Conservation (phyloP, 53 echinoderm and acorn worm species). For the Henricia sp. region DNA sequence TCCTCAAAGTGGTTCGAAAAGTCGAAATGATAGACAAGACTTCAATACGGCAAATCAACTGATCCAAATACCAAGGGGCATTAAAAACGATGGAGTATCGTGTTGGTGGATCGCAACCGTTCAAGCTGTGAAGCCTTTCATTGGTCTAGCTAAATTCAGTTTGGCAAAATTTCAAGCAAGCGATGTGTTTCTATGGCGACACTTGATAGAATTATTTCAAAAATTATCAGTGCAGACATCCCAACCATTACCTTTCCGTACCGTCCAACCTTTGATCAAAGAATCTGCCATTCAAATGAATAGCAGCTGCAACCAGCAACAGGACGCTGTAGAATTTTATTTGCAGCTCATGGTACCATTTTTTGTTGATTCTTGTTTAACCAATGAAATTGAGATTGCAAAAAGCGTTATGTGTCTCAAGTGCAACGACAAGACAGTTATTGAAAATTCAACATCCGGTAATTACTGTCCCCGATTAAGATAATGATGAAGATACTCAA, state of each 20-base stretch:
- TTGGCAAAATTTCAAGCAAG: conserved; percentile 15
- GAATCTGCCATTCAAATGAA: not conserved
- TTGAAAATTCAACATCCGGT: not conserved
- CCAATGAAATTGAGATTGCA: not conserved
- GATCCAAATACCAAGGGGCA: not conserved
- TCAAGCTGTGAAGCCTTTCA: conserved; percentile 13
- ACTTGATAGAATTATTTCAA: not conserved
- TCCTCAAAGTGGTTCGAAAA: not conserved
- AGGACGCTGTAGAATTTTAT: conserved; percentile 25
- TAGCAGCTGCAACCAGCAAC: conserved; percentile 7
- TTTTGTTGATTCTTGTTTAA: not conserved
- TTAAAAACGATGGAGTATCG: not conserved
- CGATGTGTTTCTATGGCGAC: conserved; percentile 2
- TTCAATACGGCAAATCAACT: not conserved
- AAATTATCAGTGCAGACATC: not conserved
- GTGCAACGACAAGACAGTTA: not conserved
- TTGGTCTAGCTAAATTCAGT: not conserved
- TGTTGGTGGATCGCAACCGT: conserved; percentile 35
- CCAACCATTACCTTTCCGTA: not conserved
- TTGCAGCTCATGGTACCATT: not conserved
- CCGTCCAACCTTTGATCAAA: not conserved
- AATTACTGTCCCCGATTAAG: too few relatives aligned
- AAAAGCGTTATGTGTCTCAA: not conserved
- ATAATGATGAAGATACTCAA: too few relatives aligned
- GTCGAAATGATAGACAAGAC: not conserved